phyloP scores from a whole-genome alignment of 2,797 vertebrate genomes.

The Sebastes variabilis region DNA sequence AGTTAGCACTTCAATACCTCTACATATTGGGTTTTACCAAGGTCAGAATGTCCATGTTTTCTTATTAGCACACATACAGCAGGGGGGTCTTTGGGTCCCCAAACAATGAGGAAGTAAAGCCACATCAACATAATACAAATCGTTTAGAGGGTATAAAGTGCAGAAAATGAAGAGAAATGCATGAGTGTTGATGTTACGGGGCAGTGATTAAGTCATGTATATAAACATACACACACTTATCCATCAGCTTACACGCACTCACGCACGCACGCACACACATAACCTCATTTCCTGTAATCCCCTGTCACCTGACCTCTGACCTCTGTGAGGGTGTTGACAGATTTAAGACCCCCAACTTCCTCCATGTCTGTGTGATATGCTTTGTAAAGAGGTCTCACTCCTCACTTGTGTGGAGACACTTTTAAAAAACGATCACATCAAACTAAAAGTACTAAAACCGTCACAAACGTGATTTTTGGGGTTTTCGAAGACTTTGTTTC shows the following conservation, averaged over 20 bases:
- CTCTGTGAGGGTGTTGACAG: constrained; percentile 52
- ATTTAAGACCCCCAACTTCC: constrained; percentile 59
- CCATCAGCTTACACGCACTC: not conserved
- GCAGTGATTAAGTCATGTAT: not conserved
- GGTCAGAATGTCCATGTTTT: not conserved
- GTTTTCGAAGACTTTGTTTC: not conserved
- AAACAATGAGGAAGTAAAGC: not conserved
- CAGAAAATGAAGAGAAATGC: not conserved
- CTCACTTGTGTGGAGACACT: not conserved
- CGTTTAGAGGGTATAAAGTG: not conserved
- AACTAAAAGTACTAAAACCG: not conserved
- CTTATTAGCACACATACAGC: not conserved
- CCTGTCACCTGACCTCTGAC: constrained; percentile 57
- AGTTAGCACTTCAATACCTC: not conserved
- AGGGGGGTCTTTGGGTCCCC: not conserved
- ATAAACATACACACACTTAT: constrained; percentile 3
- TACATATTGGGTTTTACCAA: not conserved
- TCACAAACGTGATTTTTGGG: not conserved
- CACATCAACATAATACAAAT: not conserved
- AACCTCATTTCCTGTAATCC: constrained; percentile 56
- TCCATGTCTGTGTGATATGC: constrained; percentile 8
- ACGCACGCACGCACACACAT: not conserved
- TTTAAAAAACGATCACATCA: not conserved
- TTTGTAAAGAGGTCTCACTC: not conserved
- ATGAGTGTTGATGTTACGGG: not conserved